phyloP scores from a whole-genome alignment of 2,888 invertebrate species.

The Pterostichus madidus region DNA sequence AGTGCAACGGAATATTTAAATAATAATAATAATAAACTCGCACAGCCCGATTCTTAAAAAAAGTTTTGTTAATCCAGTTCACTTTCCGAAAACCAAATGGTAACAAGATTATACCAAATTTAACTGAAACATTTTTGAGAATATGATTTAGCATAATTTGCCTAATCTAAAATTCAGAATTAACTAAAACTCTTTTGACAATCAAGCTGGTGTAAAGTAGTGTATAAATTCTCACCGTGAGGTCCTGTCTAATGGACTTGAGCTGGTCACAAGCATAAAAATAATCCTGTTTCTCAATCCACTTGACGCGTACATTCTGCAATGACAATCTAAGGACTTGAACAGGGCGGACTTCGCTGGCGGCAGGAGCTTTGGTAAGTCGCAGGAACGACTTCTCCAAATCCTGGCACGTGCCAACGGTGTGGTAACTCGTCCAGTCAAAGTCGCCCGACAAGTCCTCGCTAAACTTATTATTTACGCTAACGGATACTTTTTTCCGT shows the following conservation, averaged over 20 bases:
- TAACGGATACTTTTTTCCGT: slow-evolving; percentile 39
- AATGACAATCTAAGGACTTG: slow-evolving; percentile 91
- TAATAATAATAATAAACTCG: too few relatives aligned
- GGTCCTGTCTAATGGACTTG: slow-evolving; percentile 98
- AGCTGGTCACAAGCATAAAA: slow-evolving; percentile 98
- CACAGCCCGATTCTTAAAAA: too few relatives aligned
- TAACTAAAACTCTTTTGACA: too few relatives aligned
- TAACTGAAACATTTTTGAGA: too few relatives aligned
- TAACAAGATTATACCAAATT: too few relatives aligned
- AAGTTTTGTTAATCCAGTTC: too few relatives aligned
- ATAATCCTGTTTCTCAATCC: slow-evolving; percentile 95
- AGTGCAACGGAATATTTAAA: too few relatives aligned
- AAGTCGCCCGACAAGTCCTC: slow-evolving; percentile 86
- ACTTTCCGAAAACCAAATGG: too few relatives aligned
- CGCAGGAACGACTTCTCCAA: slow-evolving; percentile 98
- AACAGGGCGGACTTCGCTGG: slow-evolving; percentile 94
- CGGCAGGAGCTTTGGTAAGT: slow-evolving; percentile 96
- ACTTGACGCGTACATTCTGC: slow-evolving; percentile 93
- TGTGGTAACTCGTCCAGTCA: slow-evolving; percentile 92
- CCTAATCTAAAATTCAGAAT: too few relatives aligned
- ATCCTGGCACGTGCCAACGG: slow-evolving; percentile 96
- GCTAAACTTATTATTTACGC: slow-evolving; percentile 73
- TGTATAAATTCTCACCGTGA: slow-evolving; percentile 86
- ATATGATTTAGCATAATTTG: too few relatives aligned
- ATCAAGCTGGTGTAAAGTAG: too few relatives aligned